These are phyloP conservation scores for Byasa hedistus DNA, from an alignment of 2,888 invertebrate genomes.

Conservation along the genomic window DNA sequence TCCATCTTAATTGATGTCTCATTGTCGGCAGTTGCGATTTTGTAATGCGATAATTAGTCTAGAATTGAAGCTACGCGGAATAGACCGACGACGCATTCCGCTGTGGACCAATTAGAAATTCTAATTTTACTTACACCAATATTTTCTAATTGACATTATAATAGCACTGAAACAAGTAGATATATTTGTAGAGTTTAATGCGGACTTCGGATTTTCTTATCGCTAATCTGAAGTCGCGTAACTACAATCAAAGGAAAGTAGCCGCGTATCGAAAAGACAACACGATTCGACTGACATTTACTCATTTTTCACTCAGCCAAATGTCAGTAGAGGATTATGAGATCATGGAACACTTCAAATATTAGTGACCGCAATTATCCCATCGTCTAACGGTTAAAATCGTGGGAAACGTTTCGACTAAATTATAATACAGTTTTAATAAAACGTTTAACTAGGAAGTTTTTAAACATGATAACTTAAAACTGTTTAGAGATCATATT, in stretches of 20 bases:
- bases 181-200: conserved; percentile 11
- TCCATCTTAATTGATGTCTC: conserved; percentile 29
- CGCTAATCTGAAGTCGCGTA: conserved; percentile 28
- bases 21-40: conserved; percentile 29
- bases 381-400: conserved; percentile 32
- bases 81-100: background rate
- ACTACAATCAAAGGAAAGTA: conserved; percentile 48
- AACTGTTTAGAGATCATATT: too few species aligned
- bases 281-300: conserved; percentile 40
- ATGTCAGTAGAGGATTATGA: conserved; percentile 65
- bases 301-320: conserved; percentile 58
- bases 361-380: conserved; percentile 33
- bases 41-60: conserved; percentile 9
- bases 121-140: conserved; percentile 2
- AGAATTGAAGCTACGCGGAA: conserved; percentile 3
- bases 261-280: conserved; percentile 8
- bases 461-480: too few species aligned
- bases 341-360: conserved; percentile 30
- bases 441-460: background rate
- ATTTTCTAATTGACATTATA: conserved; percentile 17
- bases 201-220: conserved; percentile 20
- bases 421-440: conserved; percentile 11
- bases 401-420: conserved; percentile 32
- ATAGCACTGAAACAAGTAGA: background rate
- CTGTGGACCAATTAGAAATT: conserved; percentile 12